A percentile compares a stretch with the other conserved stretches of the same genome.
Evolutionary conservation across 1,140 invertebrate species (phyloP).

Genomic region (Helicoverpa zea): DNA sequence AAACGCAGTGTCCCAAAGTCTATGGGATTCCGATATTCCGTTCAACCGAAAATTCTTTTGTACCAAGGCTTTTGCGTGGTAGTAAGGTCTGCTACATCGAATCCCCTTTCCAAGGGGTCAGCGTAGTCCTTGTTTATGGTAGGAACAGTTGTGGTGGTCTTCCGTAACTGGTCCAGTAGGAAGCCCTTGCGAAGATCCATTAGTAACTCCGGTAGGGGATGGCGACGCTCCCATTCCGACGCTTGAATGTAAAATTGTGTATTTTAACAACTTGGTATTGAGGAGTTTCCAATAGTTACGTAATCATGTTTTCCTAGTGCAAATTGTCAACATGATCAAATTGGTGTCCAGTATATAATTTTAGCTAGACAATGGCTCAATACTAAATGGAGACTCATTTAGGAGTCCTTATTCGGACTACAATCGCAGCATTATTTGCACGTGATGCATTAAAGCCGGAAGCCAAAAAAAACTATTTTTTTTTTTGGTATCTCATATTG

Average conservation of each 20-base stretch:
- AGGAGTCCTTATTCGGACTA: no score
- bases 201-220: conserved; percentile 65
- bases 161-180: conserved; percentile 56
- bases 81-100: conserved; percentile 25
- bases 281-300: neutral
- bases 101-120: conserved; percentile 60
- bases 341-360: no score
- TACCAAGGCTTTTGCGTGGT: conserved; percentile 54
- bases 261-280: neutral
- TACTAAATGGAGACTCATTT: no score
- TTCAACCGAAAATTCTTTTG: conserved; percentile 47
- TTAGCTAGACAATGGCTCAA: no score
- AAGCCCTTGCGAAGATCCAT: conserved; percentile 70
- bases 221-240: conserved; percentile 63
- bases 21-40: no score
- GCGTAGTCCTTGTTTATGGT: conserved; percentile 54
- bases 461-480: no score
- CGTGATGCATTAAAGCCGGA: no score
- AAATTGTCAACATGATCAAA: no score
- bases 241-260: conserved; percentile 56
- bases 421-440: no score
- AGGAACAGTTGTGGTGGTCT: conserved; percentile 32
- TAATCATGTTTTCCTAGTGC: neutral
- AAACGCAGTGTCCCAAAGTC: neutral
- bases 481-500: no score